These are phyloP conservation scores for Drosophila takahashii DNA, from an alignment of 1,140 invertebrate species.

Conservation along the genomic window DNA sequence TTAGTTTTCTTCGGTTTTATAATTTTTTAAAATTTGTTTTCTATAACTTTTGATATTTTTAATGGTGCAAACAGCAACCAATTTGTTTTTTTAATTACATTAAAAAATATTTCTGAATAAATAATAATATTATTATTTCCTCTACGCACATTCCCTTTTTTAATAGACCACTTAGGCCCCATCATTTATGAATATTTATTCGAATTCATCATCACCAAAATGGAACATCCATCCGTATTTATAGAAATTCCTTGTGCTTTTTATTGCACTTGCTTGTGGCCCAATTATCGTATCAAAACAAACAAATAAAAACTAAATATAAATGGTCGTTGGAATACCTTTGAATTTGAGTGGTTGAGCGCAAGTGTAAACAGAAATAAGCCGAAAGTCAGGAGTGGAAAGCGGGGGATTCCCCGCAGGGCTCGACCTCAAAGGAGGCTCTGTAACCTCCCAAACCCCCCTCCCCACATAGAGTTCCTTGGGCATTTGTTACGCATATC, in stretches of 20 bases:
- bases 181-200: constrained; percentile 1
- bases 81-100: neutral
- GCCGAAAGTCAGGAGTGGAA: constrained; percentile 16
- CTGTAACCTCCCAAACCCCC: too few species aligned
- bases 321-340: constrained; percentile 6
- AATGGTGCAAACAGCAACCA: neutral
- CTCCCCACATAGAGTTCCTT: neutral
- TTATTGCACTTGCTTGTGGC: constrained; percentile 23
- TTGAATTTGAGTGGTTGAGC: constrained; percentile 16
- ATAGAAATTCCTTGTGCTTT: constrained; percentile 29
- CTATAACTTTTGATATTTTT: too few species aligned
- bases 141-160: neutral
- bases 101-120: too few species aligned
- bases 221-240: constrained; percentile 3
- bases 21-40: too few species aligned
- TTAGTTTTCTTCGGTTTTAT: too few species aligned
- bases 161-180: neutral
- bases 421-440: constrained; percentile 3
- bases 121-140: neutral
- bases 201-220: constrained; percentile 15
- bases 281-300: constrained; percentile 27
- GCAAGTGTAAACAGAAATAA: constrained; percentile 21
- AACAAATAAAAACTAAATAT: constrained; percentile 23
- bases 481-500: constrained; percentile 66
- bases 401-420: constrained; percentile 7